These are phyloP conservation scores for Chesias legatella DNA, from an alignment of 2,888 invertebrate species.

Conservation along the genomic window DNA sequence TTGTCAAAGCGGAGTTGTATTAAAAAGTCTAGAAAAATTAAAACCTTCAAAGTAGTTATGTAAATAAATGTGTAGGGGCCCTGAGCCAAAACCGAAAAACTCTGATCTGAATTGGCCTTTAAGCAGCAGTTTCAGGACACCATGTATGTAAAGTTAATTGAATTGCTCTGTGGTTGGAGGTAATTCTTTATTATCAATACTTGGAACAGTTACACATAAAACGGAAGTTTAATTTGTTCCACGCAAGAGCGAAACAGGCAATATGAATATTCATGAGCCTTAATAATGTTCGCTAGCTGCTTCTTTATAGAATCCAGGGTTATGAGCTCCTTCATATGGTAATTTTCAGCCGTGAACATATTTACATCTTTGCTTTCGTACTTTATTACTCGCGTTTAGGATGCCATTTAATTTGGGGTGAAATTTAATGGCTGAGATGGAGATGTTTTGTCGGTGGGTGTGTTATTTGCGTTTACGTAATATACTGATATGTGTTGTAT, in stretches of 20 bases:
- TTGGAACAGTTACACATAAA: slow-evolving; percentile 16
- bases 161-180: slow-evolving; percentile 15
- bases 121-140: no score
- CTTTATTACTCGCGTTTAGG: slow-evolving; percentile 14
- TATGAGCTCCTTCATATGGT: slow-evolving; percentile 35
- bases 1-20: no score
- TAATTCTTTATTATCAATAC: slow-evolving; percentile 24
- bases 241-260: slow-evolving; percentile 24
- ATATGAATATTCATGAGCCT: slow-evolving; percentile 41
- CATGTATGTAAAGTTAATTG: slow-evolving; percentile 7
- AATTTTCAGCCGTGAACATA: slow-evolving; percentile 28
- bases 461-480: no score
- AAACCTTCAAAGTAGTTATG: no score
- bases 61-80: no score
- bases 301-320: slow-evolving; percentile 36
- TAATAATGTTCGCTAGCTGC: slow-evolving; percentile 32
- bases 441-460: no score
- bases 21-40: no score
- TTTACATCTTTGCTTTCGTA: slow-evolving; percentile 24
- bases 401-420: slow-evolving; percentile 5
- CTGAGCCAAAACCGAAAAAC: no score
- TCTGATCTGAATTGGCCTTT: no score
- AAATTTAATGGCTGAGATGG: not conserved
- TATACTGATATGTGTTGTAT: no score
- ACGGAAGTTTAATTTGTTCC: slow-evolving; percentile 33